Conservation (phyloP, 2,888 invertebrate species). For the Phaonia tiefii region DNA sequence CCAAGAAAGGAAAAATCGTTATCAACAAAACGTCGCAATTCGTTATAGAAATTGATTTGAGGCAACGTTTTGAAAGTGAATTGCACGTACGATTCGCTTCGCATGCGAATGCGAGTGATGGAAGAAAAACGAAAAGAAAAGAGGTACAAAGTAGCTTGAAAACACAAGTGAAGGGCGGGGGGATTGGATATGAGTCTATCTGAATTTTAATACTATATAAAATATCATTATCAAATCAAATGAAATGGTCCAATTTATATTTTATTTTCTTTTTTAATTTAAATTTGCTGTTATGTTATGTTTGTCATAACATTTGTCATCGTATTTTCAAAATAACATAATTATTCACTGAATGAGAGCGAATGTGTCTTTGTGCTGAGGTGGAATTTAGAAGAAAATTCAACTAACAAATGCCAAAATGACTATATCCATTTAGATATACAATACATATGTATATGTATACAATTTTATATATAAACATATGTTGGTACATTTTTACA, state of each 20-base stretch:
- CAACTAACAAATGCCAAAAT: slow-evolving; percentile 38
- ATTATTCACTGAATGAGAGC: slow-evolving; percentile 58
- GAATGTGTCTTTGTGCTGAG: too few species aligned
- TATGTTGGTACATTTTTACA: slow-evolving; percentile 34
- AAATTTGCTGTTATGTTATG: slow-evolving; percentile 7
- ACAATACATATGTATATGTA: neutral
- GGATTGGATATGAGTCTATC: too few species aligned
- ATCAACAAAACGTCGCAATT: slow-evolving; percentile 3
- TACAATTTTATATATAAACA: neutral
- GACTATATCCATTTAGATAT: neutral
- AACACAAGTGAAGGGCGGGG: too few species aligned
- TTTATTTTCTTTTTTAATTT: slow-evolving; percentile 4
- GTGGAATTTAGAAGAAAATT: slow-evolving; percentile 28
- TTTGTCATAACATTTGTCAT: slow-evolving; percentile 53
- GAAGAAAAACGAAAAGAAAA: too few species aligned
- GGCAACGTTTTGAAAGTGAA: slow-evolving; percentile 31
- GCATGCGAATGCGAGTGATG: too few species aligned
- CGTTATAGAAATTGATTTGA: neutral
- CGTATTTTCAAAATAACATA: slow-evolving; percentile 55
- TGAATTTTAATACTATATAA: slow-evolving; percentile 31
- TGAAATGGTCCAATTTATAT: slow-evolving; percentile 21
- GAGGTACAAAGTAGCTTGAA: too few species aligned
- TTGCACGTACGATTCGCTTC: too few species aligned
- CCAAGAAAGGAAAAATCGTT: slow-evolving; percentile 46
- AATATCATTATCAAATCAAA: slow-evolving; percentile 31